Evolutionary conservation across 2,797 vertebrate genomes (phyloP).

Genomic region (Clarias platycephalus): DNA sequence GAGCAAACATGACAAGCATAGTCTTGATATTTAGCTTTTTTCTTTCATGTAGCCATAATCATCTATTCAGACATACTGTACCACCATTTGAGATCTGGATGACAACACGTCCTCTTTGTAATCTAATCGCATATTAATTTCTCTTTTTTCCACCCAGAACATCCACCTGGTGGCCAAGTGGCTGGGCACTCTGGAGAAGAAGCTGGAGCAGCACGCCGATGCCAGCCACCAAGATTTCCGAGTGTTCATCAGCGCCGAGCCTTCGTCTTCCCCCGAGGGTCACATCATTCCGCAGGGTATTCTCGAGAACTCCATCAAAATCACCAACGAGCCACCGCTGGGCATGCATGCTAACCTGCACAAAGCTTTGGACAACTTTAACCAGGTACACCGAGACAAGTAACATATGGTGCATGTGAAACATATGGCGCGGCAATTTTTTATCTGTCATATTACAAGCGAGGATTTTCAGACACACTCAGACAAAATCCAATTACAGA

Average conservation of each 20-base stretch:
- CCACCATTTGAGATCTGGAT: background rate
- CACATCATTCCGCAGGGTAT: slow-evolving; percentile 94
- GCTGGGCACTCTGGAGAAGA: slow-evolving; percentile 87
- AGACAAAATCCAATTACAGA: slow-evolving; percentile 16
- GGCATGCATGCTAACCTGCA: slow-evolving; percentile 93
- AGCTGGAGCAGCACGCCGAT: slow-evolving; percentile 80
- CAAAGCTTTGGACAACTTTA: slow-evolving; percentile 94
- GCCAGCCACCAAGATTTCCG: slow-evolving; percentile 81
- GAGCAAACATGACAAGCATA: background rate
- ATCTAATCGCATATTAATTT: slow-evolving; percentile 8
- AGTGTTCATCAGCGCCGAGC: slow-evolving; percentile 91
- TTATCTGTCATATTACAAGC: background rate
- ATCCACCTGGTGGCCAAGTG: slow-evolving; percentile 93
- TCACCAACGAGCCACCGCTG: slow-evolving; percentile 88
- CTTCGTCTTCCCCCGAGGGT: slow-evolving; percentile 77
- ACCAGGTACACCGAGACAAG: slow-evolving; percentile 76
- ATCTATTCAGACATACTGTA: background rate
- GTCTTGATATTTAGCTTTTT: background rate
- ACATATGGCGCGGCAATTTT: slow-evolving; percentile 1
- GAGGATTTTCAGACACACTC: background rate
- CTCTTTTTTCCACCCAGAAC: slow-evolving; percentile 73
- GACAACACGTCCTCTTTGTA: background rate
- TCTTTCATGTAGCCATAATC: background rate
- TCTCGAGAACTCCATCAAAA: slow-evolving; percentile 91
- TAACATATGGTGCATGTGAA: slow-evolving; percentile 24